phyloP scores from a whole-genome alignment of 2,888 invertebrate species.

The Notodonta ziczac region DNA sequence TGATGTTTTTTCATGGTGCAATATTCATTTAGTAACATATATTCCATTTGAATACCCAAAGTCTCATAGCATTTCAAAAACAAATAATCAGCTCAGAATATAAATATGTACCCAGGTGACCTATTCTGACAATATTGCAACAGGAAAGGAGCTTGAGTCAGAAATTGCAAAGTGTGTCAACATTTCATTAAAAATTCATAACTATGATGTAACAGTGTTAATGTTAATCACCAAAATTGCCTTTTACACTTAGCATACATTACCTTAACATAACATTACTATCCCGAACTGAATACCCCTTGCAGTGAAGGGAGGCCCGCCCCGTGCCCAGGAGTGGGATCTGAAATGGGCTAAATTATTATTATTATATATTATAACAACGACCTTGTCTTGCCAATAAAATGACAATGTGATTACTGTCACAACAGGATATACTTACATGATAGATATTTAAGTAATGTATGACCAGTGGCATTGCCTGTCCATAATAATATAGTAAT shows the following conservation, averaged over 20 bases:
- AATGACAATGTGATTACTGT: slow-evolving; percentile 21
- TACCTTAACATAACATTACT: too few relatives aligned
- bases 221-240: slow-evolving; percentile 43
- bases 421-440: slow-evolving; percentile 15
- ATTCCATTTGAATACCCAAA: neutral
- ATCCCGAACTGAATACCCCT: too few relatives aligned
- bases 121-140: slow-evolving; percentile 8
- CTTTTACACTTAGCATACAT: slow-evolving; percentile 39
- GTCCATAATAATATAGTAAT: slow-evolving; percentile 19
- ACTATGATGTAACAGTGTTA: slow-evolving; percentile 19
- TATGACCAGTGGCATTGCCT: slow-evolving; percentile 22
- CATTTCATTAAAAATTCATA: slow-evolving; percentile 16
- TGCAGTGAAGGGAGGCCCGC: too few relatives aligned
- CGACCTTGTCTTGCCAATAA: slow-evolving; percentile 55
- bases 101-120: slow-evolving; percentile 4
- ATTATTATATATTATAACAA: slow-evolving; percentile 5
- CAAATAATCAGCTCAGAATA: slow-evolving; percentile 18
- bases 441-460: slow-evolving; percentile 18
- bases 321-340: too few relatives aligned
- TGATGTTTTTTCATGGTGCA: neutral
- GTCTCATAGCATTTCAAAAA: neutral
- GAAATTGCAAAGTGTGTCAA: slow-evolving; percentile 16
- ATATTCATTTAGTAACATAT: neutral
- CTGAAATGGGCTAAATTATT: too few relatives aligned
- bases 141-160: slow-evolving; percentile 21